These are phyloP conservation scores for Microdon myrmicae DNA, from an alignment of 2,888 invertebrate species.

Conservation along the genomic window DNA sequence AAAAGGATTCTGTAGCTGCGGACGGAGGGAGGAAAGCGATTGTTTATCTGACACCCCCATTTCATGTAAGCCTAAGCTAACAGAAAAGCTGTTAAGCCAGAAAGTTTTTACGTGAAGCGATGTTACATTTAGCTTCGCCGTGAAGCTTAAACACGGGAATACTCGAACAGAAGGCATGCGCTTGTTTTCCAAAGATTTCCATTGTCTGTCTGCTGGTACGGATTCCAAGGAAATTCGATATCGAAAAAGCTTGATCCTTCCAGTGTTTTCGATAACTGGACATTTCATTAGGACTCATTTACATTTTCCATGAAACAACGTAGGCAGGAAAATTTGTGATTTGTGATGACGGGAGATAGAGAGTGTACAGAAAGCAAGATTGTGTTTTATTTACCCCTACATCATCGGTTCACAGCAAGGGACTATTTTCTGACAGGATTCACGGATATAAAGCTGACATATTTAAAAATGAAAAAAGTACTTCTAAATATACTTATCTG, in stretches of 20 bases:
- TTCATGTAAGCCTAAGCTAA: slow-evolving; percentile 39
- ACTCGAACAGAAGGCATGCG: slow-evolving; percentile 47
- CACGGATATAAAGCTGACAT: neutral
- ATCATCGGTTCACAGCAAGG: neutral
- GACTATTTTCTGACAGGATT: neutral
- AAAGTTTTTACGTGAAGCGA: slow-evolving; percentile 28
- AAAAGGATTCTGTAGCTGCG: no score
- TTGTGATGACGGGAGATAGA: neutral
- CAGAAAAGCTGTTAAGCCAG: slow-evolving; percentile 46
- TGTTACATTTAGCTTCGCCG: slow-evolving; percentile 33
- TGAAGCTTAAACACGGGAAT: slow-evolving; percentile 29
- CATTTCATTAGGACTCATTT: slow-evolving; percentile 25
- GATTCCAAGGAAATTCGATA: slow-evolving; percentile 34
- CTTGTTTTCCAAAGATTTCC: slow-evolving; percentile 14
- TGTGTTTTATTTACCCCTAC: neutral
- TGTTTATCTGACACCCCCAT: slow-evolving; percentile 15
- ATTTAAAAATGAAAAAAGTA: neutral
- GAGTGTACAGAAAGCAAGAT: neutral
- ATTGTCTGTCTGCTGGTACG: slow-evolving; percentile 5
- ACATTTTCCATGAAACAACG: neutral
- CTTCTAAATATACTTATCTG: neutral
- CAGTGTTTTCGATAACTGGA: slow-evolving; percentile 38
- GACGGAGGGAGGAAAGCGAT: no score
- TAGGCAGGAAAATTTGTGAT: neutral
- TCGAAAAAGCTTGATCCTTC: slow-evolving; percentile 47